A percentile compares a stretch with the other conserved stretches of the same genome.
phyloP scores from a whole-genome alignment of 2,113 vertebrate species.

The Shinisaurus crocodilurus region DNA sequence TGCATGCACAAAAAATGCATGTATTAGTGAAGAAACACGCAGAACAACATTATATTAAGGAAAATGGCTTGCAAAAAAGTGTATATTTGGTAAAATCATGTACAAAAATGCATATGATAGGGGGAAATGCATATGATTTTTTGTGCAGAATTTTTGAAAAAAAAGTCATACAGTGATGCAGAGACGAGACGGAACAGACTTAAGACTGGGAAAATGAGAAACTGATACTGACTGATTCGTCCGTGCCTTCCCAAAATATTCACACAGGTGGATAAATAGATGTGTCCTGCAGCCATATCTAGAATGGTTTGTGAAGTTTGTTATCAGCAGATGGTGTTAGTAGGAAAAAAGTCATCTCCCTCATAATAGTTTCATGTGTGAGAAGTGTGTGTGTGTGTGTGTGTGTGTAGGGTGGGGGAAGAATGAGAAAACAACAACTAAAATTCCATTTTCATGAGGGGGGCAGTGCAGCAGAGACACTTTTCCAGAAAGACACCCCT shows the following conservation, averaged over 20 bases:
- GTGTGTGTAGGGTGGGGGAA: no score
- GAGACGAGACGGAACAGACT: neutral
- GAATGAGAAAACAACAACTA: neutral
- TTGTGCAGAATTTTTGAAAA: no score
- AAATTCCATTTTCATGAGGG: neutral
- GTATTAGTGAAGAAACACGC: no score
- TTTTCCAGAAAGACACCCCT: neutral
- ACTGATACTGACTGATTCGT: no score
- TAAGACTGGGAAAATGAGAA: neutral
- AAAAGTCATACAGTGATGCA: no score
- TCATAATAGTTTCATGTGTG: neutral
- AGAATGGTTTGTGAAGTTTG: neutral
- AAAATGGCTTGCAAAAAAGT: neutral
- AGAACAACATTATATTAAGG: neutral
- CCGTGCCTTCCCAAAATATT: no score
- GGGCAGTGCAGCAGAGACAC: neutral
- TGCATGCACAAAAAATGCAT: neutral
- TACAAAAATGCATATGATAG: neutral
- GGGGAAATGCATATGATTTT: neutral
- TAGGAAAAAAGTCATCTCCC: neutral
- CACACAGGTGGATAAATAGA: no score
- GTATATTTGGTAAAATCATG: neutral
- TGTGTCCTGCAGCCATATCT: neutral
- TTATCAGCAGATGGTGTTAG: neutral
- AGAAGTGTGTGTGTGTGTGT: neutral